Conservation (phyloP, 2,797 vertebrate genomes). For the Pitangus sulphuratus region DNA sequence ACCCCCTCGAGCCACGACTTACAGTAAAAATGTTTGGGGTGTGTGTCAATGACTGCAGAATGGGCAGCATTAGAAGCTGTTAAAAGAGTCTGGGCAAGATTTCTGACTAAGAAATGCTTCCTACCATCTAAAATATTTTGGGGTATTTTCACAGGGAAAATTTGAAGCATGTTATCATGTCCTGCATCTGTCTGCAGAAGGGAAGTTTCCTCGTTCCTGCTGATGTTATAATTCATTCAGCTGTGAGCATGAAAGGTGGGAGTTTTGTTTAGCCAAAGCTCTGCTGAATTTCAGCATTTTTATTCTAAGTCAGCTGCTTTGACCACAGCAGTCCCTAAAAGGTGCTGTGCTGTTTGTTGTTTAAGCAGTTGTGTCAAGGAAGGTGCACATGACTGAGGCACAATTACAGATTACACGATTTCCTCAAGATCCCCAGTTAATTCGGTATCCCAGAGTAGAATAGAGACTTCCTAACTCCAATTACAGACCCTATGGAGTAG, state of each 20-base stretch:
- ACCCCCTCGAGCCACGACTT: neutral
- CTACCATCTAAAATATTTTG: neutral
- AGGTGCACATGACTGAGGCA: neutral
- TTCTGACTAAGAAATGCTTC: neutral
- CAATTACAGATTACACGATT: neutral
- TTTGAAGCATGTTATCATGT: neutral
- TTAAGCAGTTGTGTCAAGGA: neutral
- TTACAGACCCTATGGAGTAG: accelerated
- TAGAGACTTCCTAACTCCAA: neutral
- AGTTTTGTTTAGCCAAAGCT: neutral
- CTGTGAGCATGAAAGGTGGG: neutral
- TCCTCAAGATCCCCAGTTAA: neutral
- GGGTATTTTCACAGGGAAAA: slow-evolving; percentile 25
- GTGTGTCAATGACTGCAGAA: neutral
- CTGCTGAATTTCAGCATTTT: neutral
- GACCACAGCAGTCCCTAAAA: neutral
- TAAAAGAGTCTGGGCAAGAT: neutral
- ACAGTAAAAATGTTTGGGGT: neutral
- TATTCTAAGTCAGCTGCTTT: neutral
- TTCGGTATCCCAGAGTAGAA: neutral
- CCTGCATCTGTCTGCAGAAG: neutral
- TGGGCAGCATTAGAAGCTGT: neutral
- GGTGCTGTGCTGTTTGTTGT: neutral
- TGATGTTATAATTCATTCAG: neutral
- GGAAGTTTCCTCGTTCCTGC: neutral